Evolutionary conservation across 2,113 vertebrate genomes (phyloP), one percentile per base, ranked within the genome.

Genomic region (Heterotis niloticus): DNA sequence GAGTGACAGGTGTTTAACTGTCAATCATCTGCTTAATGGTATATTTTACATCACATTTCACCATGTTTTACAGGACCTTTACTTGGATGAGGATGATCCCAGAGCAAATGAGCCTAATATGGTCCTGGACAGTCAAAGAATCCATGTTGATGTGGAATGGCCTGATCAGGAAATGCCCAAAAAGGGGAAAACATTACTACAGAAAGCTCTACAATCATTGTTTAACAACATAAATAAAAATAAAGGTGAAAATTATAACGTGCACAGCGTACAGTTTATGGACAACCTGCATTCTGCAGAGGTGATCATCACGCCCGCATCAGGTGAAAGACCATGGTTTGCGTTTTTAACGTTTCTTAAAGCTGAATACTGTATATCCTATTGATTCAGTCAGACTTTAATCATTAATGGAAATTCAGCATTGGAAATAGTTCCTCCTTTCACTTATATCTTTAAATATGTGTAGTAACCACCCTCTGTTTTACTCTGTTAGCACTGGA

Each of bases 321-420:
- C 68, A 79, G 78, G 78, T 79, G 57, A 72, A 57, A 73, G 17
- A 56, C 14, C 18, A 7, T 17, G 20, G 5, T 52, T 56, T 59
- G n/a, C 26, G 20, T 17, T 62, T 10, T 29, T 44, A 44, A 44
- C 7, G 7, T 44, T 44, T 44, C 34, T 44, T 44, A 44, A n/a
- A n/a, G n/a, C n/a, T n/a, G n/a, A 44, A 7, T 44, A 7, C 34
- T 44, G 34, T 44, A 44, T 44, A 7, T 44, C 34, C 34, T 44
- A 7, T 44, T 44, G 34, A 7, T 44, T 44, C 34, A 44, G 34
- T 44, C 34, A 29, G 12, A 16, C 10, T 5, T 9, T 13, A 16
- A 12, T 69, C 16, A 5, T 69, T 12, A 5, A 69, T 14, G 10
- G 68, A 44, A 7, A 34, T 70, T 70, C 34, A 44, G 10, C 26